Base-by-base conservation (phyloP, 2,113 vertebrate genomes). In the Nothoprocta pentlandii region DNA sequence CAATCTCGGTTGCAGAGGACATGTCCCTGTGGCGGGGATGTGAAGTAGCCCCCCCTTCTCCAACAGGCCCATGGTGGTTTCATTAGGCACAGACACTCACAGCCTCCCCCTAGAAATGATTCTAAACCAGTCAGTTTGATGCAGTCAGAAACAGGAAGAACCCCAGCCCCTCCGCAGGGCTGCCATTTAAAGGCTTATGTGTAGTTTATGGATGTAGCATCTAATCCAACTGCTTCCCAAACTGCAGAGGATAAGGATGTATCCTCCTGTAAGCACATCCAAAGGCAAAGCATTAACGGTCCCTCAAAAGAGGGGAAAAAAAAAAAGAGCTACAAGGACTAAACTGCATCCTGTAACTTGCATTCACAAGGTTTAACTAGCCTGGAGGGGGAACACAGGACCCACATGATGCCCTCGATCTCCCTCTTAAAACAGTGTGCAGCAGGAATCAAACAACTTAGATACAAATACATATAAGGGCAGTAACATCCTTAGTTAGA, bases 391-490 rank as follows among this genome's bases (percentile, higher is more conserved):
- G n/a, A 70, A 28, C 2, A 16, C 1, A 19, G 51, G 53, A 58
- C 32, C 15, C 23, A 10, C 23, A 13, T 47, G 51, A 49, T 11
- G 11, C 0, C 0, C 17, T 9, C 46, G 70, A 21, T 15, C 68
- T 89, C 73, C 30, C 42, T 36, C 16, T 10, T 2, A 32, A 3
- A 8, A 22, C 0, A 2, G 4, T 0, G 0, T 16, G 28, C n/a
- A 62, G 77, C 58, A 87, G 63, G 15, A 85, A 80, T 69, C 46
- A 54, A 21, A 10, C 30, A 14, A 8, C 16, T 56, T 56, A 8
- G 28, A 41, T 63, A 23, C 1, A 26, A 67, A 9, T 63, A 6
- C 17, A 63, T 63, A 20, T 49, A 36, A 12, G 42, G 80, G 64
- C 83, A 85, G 22, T 58, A 85, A 53, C 53, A 62, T 6, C 58